phyloP scores from a whole-genome alignment of 37 sponge, comb jelly and placozoan genomes.

The Ianthella basta region DNA sequence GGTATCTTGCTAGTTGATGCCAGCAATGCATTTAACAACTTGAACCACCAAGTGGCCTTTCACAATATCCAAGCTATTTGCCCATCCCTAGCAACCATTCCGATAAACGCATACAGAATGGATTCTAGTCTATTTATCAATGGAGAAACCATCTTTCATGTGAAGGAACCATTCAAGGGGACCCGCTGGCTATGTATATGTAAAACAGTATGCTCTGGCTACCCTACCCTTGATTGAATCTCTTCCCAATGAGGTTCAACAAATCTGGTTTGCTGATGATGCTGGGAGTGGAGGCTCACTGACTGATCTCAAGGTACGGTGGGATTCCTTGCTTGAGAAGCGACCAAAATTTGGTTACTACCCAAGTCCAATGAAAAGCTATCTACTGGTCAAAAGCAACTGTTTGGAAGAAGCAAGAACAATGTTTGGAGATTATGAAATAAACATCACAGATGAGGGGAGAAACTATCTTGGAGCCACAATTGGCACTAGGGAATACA shows the following conservation, averaged over 20 bases:
- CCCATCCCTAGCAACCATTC: not conserved
- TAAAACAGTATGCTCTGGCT: slow-evolving; percentile 26
- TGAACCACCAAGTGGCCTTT: not conserved
- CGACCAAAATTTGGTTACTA: slow-evolving; percentile 1
- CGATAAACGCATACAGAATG: not conserved
- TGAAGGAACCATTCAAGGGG: slow-evolving; percentile 7
- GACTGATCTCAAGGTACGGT: slow-evolving; percentile 2
- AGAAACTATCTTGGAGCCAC: not conserved
- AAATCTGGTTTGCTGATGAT: slow-evolving; percentile 32
- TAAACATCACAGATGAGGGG: not conserved
- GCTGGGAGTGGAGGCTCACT: not conserved
- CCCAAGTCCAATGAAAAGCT: not conserved
- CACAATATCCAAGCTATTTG: not conserved
- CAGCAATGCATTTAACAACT: too few relatives aligned
- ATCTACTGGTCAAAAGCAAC: not conserved
- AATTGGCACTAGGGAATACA: not conserved
- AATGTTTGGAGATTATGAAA: not conserved
- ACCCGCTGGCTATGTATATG: slow-evolving; percentile 17
- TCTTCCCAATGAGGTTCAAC: not conserved
- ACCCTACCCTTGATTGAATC: not conserved
- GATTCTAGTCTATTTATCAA: not conserved
- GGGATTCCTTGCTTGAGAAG: slow-evolving; percentile 11
- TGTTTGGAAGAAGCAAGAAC: not conserved
- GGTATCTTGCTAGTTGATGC: slow-evolving; percentile 1
- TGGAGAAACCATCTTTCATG: slow-evolving; percentile 9